Evolutionary conservation across 2,888 invertebrate genomes (phyloP), one percentile per base, ranked within the genome.

Genomic region (Acrobasis repandana): DNA sequence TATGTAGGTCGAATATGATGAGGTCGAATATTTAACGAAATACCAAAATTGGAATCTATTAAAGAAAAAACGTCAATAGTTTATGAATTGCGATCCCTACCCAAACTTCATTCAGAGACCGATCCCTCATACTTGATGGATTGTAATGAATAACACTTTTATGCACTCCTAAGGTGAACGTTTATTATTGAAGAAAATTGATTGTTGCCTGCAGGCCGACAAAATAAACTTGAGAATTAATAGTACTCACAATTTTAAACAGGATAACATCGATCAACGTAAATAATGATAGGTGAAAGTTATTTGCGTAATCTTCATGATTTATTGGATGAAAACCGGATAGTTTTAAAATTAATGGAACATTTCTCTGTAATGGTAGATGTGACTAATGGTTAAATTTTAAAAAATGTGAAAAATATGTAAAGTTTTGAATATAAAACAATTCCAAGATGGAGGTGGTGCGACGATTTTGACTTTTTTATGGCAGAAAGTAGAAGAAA

Each of bases 61-160:
- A 10, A 10, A 38, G 11, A 38, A 14, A 11, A 38, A 14, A 38
- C 59, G 56, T 60, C 38, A 14, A 18, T 20, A 20, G 43, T 16
- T 56, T 63, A 62, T 71, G 63, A 66, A 71, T 74, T 75, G 66
- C 47, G 63, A 68, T 71, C 66, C 49, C 54, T 58, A 60, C 63
- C 64, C 63, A 62, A 67, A 65, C 72, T 66, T 65, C 68, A 73
- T 73, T 76, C 73, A 73, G 74, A 75, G 69, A 70, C 64, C 76
- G 74, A 80, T 83, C 79, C 72, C 75, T 80, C 83, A 83, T 80
- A 77, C 68, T 77, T 84, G 83, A 85, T 82, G 77, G 82, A 83
- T 85, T 76, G 73, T 82, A 82, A 83, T 85, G 80, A 85, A 83
- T 82, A 75, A 77, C 77, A 80, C 74, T 82, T 81, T 80, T 79